Evolutionary conservation across 2,888 invertebrate species (phyloP).

Genomic region (Diarsia dahlii): DNA sequence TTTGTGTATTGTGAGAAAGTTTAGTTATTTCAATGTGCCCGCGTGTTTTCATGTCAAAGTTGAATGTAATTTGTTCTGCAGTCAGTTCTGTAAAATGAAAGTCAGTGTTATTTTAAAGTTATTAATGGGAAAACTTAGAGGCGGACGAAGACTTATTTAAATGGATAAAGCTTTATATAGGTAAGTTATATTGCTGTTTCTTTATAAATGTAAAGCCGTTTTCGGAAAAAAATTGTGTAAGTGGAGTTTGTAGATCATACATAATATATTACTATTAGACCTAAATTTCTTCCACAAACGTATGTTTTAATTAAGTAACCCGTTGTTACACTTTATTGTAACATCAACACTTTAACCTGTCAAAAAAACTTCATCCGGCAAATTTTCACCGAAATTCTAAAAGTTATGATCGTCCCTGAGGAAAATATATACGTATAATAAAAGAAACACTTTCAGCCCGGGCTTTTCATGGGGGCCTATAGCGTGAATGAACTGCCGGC

Average conservation of each 20-base stretch:
- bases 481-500: constrained; percentile 3
- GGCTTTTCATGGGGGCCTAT: background rate
- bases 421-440: constrained; percentile 18
- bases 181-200: constrained; percentile 31
- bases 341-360: background rate
- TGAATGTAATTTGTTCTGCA: constrained; percentile 39
- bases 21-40: constrained; percentile 16
- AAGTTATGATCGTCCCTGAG: constrained; percentile 30
- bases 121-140: constrained; percentile 39
- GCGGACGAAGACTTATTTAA: constrained; percentile 24
- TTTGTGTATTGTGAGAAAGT: constrained; percentile 40
- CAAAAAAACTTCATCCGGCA: constrained; percentile 16
- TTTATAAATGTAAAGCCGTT: constrained; percentile 2
- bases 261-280: background rate
- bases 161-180: constrained; percentile 44
- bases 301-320: background rate
- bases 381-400: constrained; percentile 27
- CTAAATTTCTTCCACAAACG: background rate
- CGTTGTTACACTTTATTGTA: background rate
- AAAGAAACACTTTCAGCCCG: constrained; percentile 8
- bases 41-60: constrained; percentile 22
- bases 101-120: constrained; percentile 53
- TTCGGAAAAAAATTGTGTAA: background rate
- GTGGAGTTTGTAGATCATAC: background rate
- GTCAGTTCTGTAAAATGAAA: constrained; percentile 37